Conservation (phyloP, 2,888 invertebrate genomes). For the Gisinianus flammeolus region DNA sequence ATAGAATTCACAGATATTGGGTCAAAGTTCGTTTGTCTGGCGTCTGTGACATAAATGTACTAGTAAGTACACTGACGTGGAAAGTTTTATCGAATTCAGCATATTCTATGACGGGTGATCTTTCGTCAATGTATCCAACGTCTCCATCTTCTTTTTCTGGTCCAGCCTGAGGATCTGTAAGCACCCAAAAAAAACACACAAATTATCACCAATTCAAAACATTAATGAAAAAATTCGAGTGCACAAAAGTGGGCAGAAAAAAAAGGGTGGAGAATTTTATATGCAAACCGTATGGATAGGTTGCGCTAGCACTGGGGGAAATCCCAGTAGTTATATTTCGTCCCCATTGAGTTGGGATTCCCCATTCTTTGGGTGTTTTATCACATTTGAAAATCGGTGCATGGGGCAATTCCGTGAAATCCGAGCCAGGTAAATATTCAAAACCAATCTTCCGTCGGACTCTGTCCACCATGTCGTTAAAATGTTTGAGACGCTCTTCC, state of each 20-base stretch:
- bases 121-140: conserved; percentile 38
- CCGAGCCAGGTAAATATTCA: conserved; percentile 33
- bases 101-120: conserved; percentile 7
- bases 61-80: conserved; percentile 21
- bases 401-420: conserved; percentile 28
- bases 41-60: background rate
- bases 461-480: conserved; percentile 22
- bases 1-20: background rate
- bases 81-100: conserved; percentile 32
- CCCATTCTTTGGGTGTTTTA: conserved; percentile 24
- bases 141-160: conserved; percentile 36
- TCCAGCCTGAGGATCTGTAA: conserved; percentile 42
- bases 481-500: background rate
- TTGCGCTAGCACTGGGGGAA: conserved; percentile 25
- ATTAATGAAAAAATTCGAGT: background rate
- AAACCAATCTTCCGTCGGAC: conserved; percentile 34
- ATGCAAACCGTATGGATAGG: conserved; percentile 26
- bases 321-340: conserved; percentile 38
- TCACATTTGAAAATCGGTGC: conserved; percentile 43
- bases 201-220: background rate
- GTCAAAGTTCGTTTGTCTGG: background rate
- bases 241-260: background rate
- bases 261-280: background rate
- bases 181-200: background rate
- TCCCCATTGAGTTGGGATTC: conserved; percentile 34